These are phyloP conservation scores for Gymnodraco acuticeps DNA, from an alignment of 2,797 vertebrate genomes.

Conservation along the genomic window DNA sequence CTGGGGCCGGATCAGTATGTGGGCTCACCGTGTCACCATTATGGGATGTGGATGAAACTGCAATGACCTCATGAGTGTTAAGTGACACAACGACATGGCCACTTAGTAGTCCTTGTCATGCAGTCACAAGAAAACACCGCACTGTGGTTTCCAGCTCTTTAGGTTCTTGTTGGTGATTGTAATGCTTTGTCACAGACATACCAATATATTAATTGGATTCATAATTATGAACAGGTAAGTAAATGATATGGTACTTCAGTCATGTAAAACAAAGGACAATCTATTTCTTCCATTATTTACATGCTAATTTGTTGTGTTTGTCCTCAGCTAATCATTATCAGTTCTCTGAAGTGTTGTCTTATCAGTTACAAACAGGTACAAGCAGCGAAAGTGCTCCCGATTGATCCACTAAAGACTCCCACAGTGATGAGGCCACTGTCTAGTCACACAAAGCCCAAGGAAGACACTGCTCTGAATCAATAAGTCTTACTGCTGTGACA, in stretches of 20 bases:
- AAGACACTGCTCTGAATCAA: constrained; percentile 80
- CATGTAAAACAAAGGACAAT: constrained; percentile 11
- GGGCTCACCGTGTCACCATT: constrained; percentile 68
- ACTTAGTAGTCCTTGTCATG: constrained; percentile 55
- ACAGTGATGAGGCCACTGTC: constrained; percentile 74
- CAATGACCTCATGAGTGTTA: constrained; percentile 81
- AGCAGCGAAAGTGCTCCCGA: constrained; percentile 75
- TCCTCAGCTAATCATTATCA: constrained; percentile 76
- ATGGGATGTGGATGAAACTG: constrained; percentile 60
- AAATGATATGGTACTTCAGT: constrained; percentile 3
- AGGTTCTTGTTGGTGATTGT: not conserved
- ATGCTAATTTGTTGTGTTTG: constrained; percentile 67
- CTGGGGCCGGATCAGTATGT: constrained; percentile 58
- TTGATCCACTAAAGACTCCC: constrained; percentile 82
- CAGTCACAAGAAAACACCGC: constrained; percentile 32
- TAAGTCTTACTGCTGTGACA: constrained; percentile 75
- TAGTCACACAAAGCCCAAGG: constrained; percentile 71
- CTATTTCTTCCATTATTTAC: constrained; percentile 30
- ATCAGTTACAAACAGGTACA: constrained; percentile 85
- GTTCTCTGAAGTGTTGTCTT: constrained; percentile 77
- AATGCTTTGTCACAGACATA: not conserved
- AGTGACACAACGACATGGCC: constrained; percentile 70
- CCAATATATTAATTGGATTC: not conserved
- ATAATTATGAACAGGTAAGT: constrained; percentile 1
- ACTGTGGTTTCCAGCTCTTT: constrained; percentile 34